A percentile compares a stretch with the other conserved stretches of the same genome.
Evolutionary conservation across 2,888 invertebrate species (phyloP).

Genomic region (Ctenicera cuprea): DNA sequence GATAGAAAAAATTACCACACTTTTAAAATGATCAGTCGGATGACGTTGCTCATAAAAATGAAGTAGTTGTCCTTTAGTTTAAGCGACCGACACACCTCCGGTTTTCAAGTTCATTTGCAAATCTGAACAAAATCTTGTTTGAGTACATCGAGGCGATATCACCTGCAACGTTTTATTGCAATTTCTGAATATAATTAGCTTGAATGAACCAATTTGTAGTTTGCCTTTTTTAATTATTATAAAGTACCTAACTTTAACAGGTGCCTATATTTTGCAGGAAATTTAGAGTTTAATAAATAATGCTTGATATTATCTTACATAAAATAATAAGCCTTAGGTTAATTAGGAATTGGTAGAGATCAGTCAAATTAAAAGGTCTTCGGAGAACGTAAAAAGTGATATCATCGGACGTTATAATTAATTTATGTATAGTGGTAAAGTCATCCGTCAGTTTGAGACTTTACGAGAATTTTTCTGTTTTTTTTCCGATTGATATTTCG

Average conservation of each 20-base stretch:
- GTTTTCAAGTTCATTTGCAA: neutral
- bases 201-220: no score
- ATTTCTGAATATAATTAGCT: neutral
- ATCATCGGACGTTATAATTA: neutral
- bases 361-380: neutral
- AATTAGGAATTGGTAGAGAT: neutral
- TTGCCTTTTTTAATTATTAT: neutral
- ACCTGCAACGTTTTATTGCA: neutral
- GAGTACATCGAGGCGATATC: neutral
- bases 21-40: neutral
- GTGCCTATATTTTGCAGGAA: neutral
- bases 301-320: neutral
- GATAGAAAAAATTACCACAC: no score
- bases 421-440: neutral
- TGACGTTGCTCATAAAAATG: neutral
- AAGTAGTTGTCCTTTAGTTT: conserved; percentile 7
- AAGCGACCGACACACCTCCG: conserved; percentile 21
- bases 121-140: neutral
- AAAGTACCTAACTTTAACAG: neutral
- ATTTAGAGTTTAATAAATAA: neutral
- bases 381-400: conserved; percentile 4
- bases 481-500: neutral
- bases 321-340: neutral
- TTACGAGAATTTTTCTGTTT: neutral
- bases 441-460: neutral